Base-by-base conservation (phyloP, 2,888 invertebrate genomes). In the Venustoraphidia nigricollis region DNA sequence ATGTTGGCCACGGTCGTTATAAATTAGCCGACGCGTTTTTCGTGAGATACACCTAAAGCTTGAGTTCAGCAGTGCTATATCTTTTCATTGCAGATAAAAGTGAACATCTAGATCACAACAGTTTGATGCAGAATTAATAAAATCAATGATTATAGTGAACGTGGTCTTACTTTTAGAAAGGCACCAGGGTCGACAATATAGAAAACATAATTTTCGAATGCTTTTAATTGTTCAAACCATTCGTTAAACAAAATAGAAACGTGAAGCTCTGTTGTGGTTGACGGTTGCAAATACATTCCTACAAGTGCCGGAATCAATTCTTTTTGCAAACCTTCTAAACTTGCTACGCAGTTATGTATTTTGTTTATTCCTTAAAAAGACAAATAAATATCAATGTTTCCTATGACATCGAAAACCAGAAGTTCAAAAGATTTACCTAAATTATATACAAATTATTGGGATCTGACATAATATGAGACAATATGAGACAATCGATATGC, bases 181-280 rank as follows among this genome's bases (percentile, higher is more conserved):
- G 81, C 81, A 47, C 73, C 70, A 1, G 83, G 79, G 61, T 83
- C 82, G 6, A 83, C 77, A 50, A 83, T 79, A 42, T 77, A 62
- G 63, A 78, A 78, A 38, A 83, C 73, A 41, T 70, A 68, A 49
- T 71, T 66, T 52, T 74, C 71, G 46, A 83, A 71, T 42, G 69
- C 69, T 36, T 64, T 62, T 3, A 79, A 71, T 63, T 82, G 79
- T 42, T 67, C 61, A 34, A 69, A 67, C 81, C 82, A 83, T 47
- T 75, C 72, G 17, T 68, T 63, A 13, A 72, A 67, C 45, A 82
- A 62, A 4, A 80, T 56, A 9, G 64, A 59, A 0, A 75, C 64
- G 52, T 76, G 74, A 53, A 66, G 63, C 51, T 71, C 68, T 43
- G 67, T 64, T n/a, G 72, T 67, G 27, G 69, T 64, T 41, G 75